Conservation (phyloP, 92 coral and sea anemone species). For the Epizoanthus stellaris region DNA sequence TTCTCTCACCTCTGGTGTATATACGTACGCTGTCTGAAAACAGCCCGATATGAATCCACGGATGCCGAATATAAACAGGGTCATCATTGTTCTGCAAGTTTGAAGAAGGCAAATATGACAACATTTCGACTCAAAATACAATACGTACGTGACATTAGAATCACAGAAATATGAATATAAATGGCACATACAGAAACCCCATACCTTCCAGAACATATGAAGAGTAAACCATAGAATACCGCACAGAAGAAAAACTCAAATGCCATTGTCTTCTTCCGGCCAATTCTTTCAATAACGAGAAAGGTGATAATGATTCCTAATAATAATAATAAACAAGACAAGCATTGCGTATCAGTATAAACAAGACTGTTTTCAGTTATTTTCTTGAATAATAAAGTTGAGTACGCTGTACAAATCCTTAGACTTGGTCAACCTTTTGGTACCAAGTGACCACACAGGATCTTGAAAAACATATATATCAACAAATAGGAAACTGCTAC, state of each 20-base stretch:
- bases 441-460: too few species aligned
- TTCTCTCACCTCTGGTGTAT: slow-evolving; percentile 91
- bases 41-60: slow-evolving; percentile 90
- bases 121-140: too few species aligned
- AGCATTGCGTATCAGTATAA: background rate
- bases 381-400: too few species aligned
- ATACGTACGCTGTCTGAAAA: slow-evolving; percentile 84
- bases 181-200: background rate
- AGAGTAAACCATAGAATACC: slow-evolving; percentile 67
- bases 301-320: slow-evolving; percentile 76
- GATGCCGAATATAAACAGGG: slow-evolving; percentile 84
- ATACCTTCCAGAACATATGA: slow-evolving; percentile 82
- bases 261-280: slow-evolving; percentile 89
- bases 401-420: too few species aligned
- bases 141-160: too few species aligned
- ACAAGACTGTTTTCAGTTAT: background rate
- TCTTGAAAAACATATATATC: too few species aligned
- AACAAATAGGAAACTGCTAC: too few species aligned
- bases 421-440: too few species aligned
- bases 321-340: background rate
- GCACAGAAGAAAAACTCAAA: slow-evolving; percentile 67
- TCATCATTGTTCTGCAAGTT: slow-evolving; percentile 71
- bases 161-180: too few species aligned
- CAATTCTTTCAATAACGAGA: slow-evolving; percentile 71
- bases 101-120: too few species aligned